Conservation (phyloP, 2,888 invertebrate species). For the Spilosoma lubricipeda region DNA sequence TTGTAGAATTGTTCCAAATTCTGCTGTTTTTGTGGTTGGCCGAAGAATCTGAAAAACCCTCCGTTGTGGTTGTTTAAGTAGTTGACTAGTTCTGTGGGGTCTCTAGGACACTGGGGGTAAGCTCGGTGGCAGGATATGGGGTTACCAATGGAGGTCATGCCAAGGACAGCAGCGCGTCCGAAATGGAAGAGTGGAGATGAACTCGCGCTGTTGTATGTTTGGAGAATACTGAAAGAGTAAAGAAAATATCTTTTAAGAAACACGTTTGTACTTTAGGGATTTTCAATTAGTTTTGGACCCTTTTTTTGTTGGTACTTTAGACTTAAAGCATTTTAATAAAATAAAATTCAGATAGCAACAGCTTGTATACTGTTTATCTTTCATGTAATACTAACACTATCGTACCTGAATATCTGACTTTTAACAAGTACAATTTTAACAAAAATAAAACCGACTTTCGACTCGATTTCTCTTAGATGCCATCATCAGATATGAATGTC, state of each 20-base stretch:
- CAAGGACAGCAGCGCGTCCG: conserved; percentile 91
- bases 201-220: conserved; percentile 83
- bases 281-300: neutral
- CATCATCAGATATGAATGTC: no score
- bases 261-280: neutral
- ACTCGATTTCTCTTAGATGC: no score
- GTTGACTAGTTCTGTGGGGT: conserved; percentile 90
- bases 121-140: conserved; percentile 87
- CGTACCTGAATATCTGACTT: no score
- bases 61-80: conserved; percentile 95
- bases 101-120: conserved; percentile 91
- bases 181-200: conserved; percentile 90
- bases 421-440: no score
- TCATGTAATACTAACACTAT: no score
- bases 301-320: no score
- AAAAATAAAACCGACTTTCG: no score
- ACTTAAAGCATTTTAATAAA: no score
- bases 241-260: neutral
- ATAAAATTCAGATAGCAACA: no score
- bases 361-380: no score
- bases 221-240: conserved; percentile 80
- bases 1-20: conserved; percentile 76
- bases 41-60: conserved; percentile 93
- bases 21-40: conserved; percentile 70
- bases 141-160: conserved; percentile 88